Evolutionary conservation across 2,113 vertebrate genomes (phyloP), one percentile per base, ranked within the genome.

Genomic region (Genyomyrus donnyi): DNA sequence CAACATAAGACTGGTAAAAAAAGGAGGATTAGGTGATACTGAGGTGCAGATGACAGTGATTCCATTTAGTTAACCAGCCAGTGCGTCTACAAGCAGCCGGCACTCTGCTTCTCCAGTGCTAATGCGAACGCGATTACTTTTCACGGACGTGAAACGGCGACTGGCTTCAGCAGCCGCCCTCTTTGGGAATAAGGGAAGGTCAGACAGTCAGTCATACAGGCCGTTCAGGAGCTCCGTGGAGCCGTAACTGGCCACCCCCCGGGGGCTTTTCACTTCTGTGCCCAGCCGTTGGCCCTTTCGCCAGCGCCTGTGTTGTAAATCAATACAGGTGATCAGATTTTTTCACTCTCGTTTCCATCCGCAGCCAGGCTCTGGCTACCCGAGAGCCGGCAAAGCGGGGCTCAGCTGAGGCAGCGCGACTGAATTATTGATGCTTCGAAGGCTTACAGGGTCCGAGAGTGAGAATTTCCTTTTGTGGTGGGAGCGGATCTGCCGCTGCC

Each of bases 271-370:
- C n/a, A 0, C 50, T 7, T 35, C 8, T 35, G 66, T 35, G 31
- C 70, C 48, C 46, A n/a, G 66, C 88, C 70, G 48, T 56, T 21
- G 35, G 50, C 8, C 50, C 46, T 49, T 31, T 84, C 15, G 21
- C 89, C 45, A 62, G 89, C 24, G 19, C 21, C 27, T 62, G 21
- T 13, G 27, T 35, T 49, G 89, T 85, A 89, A 89, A 58, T 56
- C 13, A 45, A 89, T 89, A 89, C 50, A 7, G 89, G 49, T 27
- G 89, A 89, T 89, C 89, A 85, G 89, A 89, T 89, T 89, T 58
- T 56, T 56, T 88, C 70, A 52, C 17, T 62, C 53, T 35, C 80
- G 11, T 85, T 85, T 89, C 89, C 89, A 89, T 85, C 42, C 52
- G 21, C 24, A 35, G 70, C 19, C 46, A 45, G 89, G 56, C 74